Base-by-base conservation (phyloP, 1,140 invertebrate genomes). In the Macrobrachium nipponense region DNA sequence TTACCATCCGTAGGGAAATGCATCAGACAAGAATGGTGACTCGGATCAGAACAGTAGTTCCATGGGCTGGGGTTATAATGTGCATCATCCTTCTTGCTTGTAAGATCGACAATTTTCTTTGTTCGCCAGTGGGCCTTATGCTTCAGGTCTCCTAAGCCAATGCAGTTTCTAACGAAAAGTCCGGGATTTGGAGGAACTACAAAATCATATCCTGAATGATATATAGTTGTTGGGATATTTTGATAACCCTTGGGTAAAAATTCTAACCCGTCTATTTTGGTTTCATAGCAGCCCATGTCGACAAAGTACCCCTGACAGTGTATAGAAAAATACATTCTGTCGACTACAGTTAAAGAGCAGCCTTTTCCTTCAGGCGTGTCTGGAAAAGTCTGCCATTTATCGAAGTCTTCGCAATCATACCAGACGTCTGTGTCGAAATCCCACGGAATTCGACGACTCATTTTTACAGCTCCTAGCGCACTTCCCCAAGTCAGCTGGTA, bases 71-170 rank as follows among this genome's bases (percentile, higher is more conserved):
- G 51, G 51, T 51, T 51, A 12, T 51, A 51, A 51, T 51, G 51
- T 51, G 51, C 51, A 51, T 51, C 51, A 10, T 12, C 51, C 51
- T 10, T 51, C 12, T 51, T 51, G 7, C 51, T 51, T 2, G 51
- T 51, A 12, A 51, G 51, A 12, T 51, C 51, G 2, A 12, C 12
- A 51, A 51, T 51, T 51, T 51, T 51, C 51, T 51, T 10, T 51
- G 51, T 51, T 51, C 51, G 51, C 51, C 51, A 87, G 70, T 64
- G 70, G 36, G 62, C 59, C 12, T 64, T 64, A 27, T 87, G 80
- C 5, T 75, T 44, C 51, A 87, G 68, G 72, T 86, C 72, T 14
- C 72, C 78, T 14, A 72, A 80, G 18, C 86, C 86, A 17, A 76
- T 75, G 10, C 86, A 18, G 27, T 36, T 44, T 61, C 86, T 43